Evolutionary conservation across 2,797 vertebrate genomes (phyloP).

Genomic region (Anabacerthia variegaticeps): DNA sequence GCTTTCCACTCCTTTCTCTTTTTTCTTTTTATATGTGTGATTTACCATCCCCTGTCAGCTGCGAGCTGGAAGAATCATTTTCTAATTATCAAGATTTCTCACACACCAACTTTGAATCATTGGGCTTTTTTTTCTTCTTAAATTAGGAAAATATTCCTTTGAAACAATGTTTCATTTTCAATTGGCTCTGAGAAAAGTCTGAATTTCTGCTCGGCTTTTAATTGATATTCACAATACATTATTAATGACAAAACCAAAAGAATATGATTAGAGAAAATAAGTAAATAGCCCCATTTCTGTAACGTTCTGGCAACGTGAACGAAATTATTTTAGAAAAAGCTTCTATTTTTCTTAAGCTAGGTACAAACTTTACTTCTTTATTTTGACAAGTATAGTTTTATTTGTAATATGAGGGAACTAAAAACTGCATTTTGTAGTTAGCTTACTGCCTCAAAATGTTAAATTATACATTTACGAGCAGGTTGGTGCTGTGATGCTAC

Average conservation of each 20-base stretch:
- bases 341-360: not conserved
- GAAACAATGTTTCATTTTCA: conserved; percentile 47
- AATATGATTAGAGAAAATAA: conserved; percentile 36
- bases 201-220: conserved; percentile 29
- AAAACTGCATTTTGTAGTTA: not conserved
- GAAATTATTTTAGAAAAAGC: not conserved
- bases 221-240: conserved; percentile 48
- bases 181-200: not conserved
- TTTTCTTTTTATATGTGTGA: conserved; percentile 4
- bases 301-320: not conserved
- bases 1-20: conserved; percentile 8
- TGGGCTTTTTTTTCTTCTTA: not conserved
- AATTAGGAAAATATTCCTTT: conserved; percentile 47
- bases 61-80: conserved; percentile 62
- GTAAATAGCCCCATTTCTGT: conserved; percentile 30
- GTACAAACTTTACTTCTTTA: not conserved
- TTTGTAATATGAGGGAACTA: not conserved
- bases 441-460: not conserved
- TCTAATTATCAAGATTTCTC: conserved; percentile 64
- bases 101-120: conserved; percentile 7
- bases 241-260: conserved; percentile 39
- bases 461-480: not conserved
- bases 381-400: not conserved
- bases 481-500: not conserved
- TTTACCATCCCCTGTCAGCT: conserved; percentile 46